These are phyloP conservation scores for Quiscalus mexicanus DNA, from an alignment of 2,113 vertebrate species.

Conservation along the genomic window DNA sequence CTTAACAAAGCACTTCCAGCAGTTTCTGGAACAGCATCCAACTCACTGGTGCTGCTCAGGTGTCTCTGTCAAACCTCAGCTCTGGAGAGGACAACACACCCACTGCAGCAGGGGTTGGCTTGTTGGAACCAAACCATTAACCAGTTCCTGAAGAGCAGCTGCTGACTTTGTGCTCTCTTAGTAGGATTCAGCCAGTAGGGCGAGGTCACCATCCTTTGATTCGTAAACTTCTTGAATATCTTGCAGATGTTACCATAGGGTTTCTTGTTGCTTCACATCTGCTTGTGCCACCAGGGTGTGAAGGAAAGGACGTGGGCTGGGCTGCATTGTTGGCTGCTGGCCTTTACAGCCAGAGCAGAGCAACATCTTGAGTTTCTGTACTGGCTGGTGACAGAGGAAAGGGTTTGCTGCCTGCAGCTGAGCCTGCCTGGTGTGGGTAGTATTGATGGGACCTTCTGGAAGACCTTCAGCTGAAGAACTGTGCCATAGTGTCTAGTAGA, in stretches of 20 bases:
- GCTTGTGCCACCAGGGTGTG: not conserved
- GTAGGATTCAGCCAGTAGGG: not conserved
- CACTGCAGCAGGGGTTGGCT: fast-evolving
- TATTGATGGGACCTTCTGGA: not conserved
- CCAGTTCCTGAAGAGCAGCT: not conserved
- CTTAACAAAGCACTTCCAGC: not conserved
- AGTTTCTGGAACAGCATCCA: not conserved
- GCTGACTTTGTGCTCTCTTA: not conserved
- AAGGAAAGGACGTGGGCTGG: not conserved
- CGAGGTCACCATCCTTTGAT: not conserved
- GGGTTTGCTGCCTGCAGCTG: not conserved
- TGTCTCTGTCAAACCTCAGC: not conserved
- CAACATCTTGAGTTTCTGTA: not conserved
- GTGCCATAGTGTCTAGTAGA: fast-evolving
- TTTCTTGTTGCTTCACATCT: not conserved
- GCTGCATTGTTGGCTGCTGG: not conserved
- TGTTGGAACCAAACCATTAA: not conserved
- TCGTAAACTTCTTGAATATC: fast-evolving
- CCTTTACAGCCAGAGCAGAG: not conserved
- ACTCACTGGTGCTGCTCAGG: not conserved
- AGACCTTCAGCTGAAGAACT: not conserved
- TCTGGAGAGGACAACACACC: not conserved
- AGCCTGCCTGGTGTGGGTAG: not conserved
- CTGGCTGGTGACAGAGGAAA: not conserved
- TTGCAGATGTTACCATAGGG: not conserved